Percentiles rank a stretch among this genome's conserved stretches.
These are phyloP conservation scores for Proteles cristata DNA, from an alignment of 2,113 vertebrate species.

Conservation along the genomic window DNA sequence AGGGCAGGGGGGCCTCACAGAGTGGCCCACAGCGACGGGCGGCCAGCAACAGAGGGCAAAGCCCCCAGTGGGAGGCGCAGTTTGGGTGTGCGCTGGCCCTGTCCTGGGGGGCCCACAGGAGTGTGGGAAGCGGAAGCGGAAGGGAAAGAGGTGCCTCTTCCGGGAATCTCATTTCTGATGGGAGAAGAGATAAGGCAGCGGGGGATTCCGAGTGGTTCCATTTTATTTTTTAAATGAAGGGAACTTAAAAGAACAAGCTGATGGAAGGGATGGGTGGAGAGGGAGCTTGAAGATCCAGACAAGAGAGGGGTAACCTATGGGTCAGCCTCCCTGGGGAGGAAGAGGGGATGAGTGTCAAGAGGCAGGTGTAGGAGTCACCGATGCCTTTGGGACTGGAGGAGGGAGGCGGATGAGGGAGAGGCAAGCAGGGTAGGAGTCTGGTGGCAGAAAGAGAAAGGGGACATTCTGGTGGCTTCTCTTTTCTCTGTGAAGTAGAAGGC, in stretches of 20 bases:
- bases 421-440: neutral
- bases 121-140: no score
- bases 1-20: neutral
- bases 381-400: neutral
- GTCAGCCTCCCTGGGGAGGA: neutral
- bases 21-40: neutral
- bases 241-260: neutral
- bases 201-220: neutral
- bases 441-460: neutral
- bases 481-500: neutral
- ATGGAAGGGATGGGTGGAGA: neutral
- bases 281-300: neutral
- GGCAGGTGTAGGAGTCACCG: neutral
- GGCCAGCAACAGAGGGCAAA: neutral
- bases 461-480: neutral
- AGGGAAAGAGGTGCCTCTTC: neutral
- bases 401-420: neutral
- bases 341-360: neutral
- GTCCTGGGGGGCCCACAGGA: neutral
- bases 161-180: neutral
- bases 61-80: neutral
- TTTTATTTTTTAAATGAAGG: constrained; percentile 1
- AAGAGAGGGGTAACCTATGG: neutral
- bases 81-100: neutral
- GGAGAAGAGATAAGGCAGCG: neutral